Evolutionary conservation across 2,797 vertebrate genomes (phyloP).

Genomic region (Sparidentex hasta): DNA sequence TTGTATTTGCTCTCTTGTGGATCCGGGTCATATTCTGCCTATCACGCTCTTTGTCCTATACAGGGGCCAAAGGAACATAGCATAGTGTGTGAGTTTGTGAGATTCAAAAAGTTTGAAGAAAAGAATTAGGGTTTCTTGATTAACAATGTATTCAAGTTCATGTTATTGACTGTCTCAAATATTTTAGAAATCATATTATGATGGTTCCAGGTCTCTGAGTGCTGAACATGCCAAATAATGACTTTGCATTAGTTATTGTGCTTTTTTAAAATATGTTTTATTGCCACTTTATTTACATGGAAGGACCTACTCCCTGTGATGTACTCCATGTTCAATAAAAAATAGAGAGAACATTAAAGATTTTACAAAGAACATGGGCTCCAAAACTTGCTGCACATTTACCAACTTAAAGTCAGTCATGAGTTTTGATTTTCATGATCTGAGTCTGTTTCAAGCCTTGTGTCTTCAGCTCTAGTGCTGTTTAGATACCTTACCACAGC

Average conservation of each 20-base stretch:
- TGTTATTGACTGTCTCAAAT: no score
- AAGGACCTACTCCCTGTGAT: background rate
- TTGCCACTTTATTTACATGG: background rate
- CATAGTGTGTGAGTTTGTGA: background rate
- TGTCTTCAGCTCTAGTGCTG: background rate
- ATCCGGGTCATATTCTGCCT: conserved; percentile 76
- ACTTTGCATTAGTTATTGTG: background rate
- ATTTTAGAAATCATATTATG: background rate
- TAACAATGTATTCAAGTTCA: no score
- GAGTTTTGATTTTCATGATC: background rate
- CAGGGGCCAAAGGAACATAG: background rate
- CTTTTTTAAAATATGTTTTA: background rate
- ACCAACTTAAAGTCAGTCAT: background rate
- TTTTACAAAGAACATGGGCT: background rate
- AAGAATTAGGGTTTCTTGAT: background rate
- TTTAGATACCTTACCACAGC: conserved; percentile 79
- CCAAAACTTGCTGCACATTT: background rate
- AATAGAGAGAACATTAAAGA: no score
- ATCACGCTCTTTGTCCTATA: conserved; percentile 76
- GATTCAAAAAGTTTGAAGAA: no score
- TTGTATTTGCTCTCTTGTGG: conserved; percentile 83
- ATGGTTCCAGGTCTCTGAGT: background rate
- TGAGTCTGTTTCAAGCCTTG: background rate
- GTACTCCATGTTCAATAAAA: background rate
- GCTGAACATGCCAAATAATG: no score